Evolutionary conservation across 2,797 vertebrate genomes (phyloP), one percentile per base, ranked within the genome.

Genomic region (Chloroceryle amazona): DNA sequence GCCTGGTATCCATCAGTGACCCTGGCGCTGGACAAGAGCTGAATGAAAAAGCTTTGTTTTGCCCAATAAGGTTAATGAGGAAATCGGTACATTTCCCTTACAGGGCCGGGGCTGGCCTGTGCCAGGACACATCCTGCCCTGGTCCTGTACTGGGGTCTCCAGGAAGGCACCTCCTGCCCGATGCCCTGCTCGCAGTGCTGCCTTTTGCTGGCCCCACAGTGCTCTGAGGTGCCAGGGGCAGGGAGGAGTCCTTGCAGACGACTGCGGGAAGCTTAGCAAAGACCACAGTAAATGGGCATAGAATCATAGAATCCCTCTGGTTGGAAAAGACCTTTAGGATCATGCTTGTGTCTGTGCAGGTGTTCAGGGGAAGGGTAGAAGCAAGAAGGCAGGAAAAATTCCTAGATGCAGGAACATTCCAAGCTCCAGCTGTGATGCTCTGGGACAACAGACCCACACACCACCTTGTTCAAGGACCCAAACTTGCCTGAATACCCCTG

Each of bases 21-120:
- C 91, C 57, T 41, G 0, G 68, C 4, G 4, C 41, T 87, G 65
- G 86, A 97, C 91, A 85, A 96, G 86, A 95, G 79, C 89, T 96
- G 81, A 97, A 89, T 91, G 89, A 95, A 94, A 93, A 79, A 46
- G 78, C 39, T 94, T 97, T 94, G 88, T 83, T 95, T 85, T 46
- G 49, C 71, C 81, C 91, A 94, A 95, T 96, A 90, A 93, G 83
- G 89, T 96, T 97, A 96, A 97, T 79, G 68, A 97, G 95, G 87
- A 98, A 97, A 97, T 89, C 68, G 80, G 73, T 58, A 78, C 74
- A 73, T 93, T 94, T 95, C 86, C 91, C 93, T 67, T 52, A 65
- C 60, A 33, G 70, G 58, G 76, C 44, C 5, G 37, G 67, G 79
- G 42, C 65, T 78, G 70, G 71, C 25, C 84, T 0, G 0, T 2